These are phyloP conservation scores for Prionace glauca DNA, from an alignment of 2,797 vertebrate genomes.

Conservation along the genomic window DNA sequence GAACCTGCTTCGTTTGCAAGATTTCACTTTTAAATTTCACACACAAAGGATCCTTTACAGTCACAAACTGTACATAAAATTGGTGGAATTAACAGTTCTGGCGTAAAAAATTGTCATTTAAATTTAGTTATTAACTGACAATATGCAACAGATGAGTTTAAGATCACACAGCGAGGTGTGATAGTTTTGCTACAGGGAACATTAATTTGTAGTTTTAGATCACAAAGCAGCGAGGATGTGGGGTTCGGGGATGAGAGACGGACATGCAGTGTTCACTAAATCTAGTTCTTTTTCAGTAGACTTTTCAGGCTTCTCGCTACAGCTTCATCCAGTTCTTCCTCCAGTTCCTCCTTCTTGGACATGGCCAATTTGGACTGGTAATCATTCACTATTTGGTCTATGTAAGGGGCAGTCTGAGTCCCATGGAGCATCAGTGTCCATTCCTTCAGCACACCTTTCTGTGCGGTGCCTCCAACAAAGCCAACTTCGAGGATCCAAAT, in stretches of 20 bases:
- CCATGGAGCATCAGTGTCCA: conserved; percentile 98
- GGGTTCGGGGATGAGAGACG: conserved; percentile 40
- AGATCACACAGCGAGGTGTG: conserved; percentile 61
- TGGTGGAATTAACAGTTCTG: conserved; percentile 56
- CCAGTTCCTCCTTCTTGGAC: conserved; percentile 98
- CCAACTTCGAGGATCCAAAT: conserved; percentile 89
- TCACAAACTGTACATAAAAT: conserved; percentile 77
- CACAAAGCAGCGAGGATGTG: conserved; percentile 52
- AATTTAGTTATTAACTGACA: conserved; percentile 53
- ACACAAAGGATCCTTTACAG: conserved; percentile 76
- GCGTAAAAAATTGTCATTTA: conserved; percentile 52
- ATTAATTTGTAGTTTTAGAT: conserved; percentile 54
- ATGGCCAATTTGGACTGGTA: conserved; percentile 98
- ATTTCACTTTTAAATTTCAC: conserved; percentile 67
- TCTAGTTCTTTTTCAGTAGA: conserved; percentile 87
- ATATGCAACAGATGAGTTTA: conserved; percentile 53
- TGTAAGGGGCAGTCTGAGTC: conserved; percentile 95
- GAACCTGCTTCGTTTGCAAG: conserved; percentile 65
- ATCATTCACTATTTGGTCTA: conserved; percentile 96
- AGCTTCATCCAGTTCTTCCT: conserved; percentile 94
- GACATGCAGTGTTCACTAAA: conserved; percentile 56
- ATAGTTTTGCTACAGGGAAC: conserved; percentile 61
- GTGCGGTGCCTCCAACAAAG: conserved; percentile 71
- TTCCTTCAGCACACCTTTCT: conserved; percentile 84
- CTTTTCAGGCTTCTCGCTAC: conserved; percentile 93